Evolutionary conservation across 2,113 vertebrate genomes (phyloP).

Genomic region (Zonotrichia leucophrys): DNA sequence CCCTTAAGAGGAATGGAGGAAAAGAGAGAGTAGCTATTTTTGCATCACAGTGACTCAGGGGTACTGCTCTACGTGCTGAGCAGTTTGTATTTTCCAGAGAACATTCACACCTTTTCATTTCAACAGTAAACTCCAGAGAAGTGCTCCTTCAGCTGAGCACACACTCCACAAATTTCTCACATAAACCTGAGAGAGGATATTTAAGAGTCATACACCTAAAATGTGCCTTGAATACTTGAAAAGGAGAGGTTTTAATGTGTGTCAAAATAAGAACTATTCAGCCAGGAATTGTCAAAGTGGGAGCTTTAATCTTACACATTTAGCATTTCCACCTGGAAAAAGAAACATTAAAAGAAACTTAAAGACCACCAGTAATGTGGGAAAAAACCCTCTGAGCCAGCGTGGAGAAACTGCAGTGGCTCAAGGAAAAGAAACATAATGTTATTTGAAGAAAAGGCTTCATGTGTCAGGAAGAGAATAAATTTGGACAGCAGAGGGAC

Average conservation of each 20-base stretch:
- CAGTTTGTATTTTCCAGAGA: neutral
- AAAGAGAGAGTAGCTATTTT: neutral
- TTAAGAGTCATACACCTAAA: neutral
- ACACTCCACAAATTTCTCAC: neutral
- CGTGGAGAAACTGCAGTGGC: no score
- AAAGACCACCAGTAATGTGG: neutral
- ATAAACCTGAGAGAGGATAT: neutral
- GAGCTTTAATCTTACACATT: neutral
- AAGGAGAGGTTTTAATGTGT: neutral
- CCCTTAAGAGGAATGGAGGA: neutral
- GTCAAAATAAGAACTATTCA: neutral
- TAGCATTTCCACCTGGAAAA: neutral
- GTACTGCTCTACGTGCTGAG: neutral
- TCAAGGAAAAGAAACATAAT: neutral
- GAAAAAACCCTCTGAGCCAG: accelerated
- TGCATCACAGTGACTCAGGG: neutral
- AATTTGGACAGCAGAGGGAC: neutral
- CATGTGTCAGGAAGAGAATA: neutral
- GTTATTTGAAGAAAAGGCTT: neutral
- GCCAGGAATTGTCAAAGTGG: neutral
- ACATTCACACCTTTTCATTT: neutral
- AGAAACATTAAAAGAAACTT: neutral
- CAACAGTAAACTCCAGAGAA: neutral
- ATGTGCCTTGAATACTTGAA: neutral
- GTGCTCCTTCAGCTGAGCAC: neutral